Percentiles rank a stretch among this genome's conserved stretches.
These are phyloP conservation scores for Molorchus minor DNA, from an alignment of 2,888 invertebrate species.

Conservation along the genomic window DNA sequence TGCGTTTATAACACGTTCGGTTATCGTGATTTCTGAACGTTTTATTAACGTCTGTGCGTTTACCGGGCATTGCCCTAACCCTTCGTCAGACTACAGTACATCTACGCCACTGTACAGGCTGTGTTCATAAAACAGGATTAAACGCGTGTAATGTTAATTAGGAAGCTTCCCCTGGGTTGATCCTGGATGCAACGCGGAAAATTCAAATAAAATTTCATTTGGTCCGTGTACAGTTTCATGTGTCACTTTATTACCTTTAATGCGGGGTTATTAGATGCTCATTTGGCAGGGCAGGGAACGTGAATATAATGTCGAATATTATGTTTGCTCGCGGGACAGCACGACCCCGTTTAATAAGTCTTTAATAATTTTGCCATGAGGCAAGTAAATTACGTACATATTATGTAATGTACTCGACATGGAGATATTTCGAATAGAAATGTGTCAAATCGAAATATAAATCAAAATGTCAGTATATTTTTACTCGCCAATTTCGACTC, in stretches of 20 bases:
- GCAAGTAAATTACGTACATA: too few relatives aligned
- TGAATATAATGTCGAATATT: conserved; percentile 27
- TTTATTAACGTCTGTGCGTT: neutral
- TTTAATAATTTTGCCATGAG: too few relatives aligned
- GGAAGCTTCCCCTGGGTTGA: conserved; percentile 32
- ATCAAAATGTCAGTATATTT: too few relatives aligned
- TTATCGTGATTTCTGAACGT: too few relatives aligned
- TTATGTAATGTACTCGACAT: too few relatives aligned
- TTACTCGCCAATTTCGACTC: too few relatives aligned
- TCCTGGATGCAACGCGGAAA: conserved; percentile 35
- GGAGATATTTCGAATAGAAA: too few relatives aligned
- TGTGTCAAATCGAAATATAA: too few relatives aligned
- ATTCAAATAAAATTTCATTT: conserved; percentile 36
- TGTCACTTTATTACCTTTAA: conserved; percentile 32
- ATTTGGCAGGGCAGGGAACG: conserved; percentile 27
- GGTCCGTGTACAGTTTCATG: conserved; percentile 25
- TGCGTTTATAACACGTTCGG: too few relatives aligned
- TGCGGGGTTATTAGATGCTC: conserved; percentile 33
- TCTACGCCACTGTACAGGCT: conserved; percentile 35
- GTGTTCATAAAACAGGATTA: conserved; percentile 59
- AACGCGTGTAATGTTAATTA: conserved; percentile 50
- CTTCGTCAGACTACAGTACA: too few relatives aligned
- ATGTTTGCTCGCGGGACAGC: conserved; percentile 17
- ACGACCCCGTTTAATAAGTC: too few relatives aligned
- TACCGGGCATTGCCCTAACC: neutral